These are phyloP conservation scores for Hesperia comma DNA, from an alignment of 2,888 invertebrate species.

Conservation along the genomic window DNA sequence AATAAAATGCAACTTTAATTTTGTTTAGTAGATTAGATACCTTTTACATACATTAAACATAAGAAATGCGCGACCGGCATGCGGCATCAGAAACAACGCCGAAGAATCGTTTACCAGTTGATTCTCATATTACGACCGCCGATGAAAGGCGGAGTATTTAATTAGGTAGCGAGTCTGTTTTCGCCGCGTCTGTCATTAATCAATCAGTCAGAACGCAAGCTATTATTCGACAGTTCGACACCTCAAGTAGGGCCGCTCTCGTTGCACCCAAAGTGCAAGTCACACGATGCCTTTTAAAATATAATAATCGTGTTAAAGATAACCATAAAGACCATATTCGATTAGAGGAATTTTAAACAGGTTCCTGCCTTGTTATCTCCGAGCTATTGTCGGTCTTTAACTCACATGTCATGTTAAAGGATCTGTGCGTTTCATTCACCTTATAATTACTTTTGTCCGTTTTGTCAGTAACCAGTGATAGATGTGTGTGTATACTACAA, in stretches of 20 bases:
- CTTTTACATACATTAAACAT: no score
- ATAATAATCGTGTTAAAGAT: constrained; percentile 83
- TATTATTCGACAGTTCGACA: constrained; percentile 79
- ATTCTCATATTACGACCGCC: constrained; percentile 56
- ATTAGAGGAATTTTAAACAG: constrained; percentile 78
- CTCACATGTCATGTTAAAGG: constrained; percentile 59
- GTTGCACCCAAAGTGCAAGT: constrained; percentile 73
- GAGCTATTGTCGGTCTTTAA: constrained; percentile 66
- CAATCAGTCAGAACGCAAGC: constrained; percentile 71
- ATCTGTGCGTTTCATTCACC: constrained; percentile 63
- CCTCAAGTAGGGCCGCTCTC: constrained; percentile 61
- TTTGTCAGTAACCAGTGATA: constrained; percentile 50
- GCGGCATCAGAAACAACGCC: constrained; percentile 20
- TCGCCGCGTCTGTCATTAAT: constrained; percentile 78
- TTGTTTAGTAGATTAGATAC: no score
- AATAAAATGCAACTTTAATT: no score
- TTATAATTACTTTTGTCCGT: constrained; percentile 65
- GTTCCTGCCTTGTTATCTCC: constrained; percentile 77
- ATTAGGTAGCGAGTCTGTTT: constrained; percentile 78
- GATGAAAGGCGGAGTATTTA: constrained; percentile 66
- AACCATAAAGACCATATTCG: constrained; percentile 81
- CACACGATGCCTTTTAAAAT: constrained; percentile 79
- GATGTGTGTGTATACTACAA: neutral
- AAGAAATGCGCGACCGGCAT: no score
- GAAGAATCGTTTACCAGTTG: constrained; percentile 45